Percentiles rank a stretch among this genome's conserved stretches.
Conservation (phyloP, 2,113 vertebrate species). For the Nansenia antarctica region DNA sequence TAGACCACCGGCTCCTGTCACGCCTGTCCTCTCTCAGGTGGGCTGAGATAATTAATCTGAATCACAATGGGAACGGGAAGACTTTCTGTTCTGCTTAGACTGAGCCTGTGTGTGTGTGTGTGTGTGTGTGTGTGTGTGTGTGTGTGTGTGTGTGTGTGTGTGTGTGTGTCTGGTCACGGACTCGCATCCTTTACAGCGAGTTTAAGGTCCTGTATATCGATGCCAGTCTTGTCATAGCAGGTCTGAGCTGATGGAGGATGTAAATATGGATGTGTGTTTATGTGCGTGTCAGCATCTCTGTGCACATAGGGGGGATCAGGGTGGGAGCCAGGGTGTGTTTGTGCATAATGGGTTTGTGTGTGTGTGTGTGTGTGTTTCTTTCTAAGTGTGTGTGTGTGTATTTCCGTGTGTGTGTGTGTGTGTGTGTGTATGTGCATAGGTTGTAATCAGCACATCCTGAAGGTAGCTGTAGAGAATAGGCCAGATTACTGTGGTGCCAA, state of each 20-base stretch:
- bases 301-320: not conserved
- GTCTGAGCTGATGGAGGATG: slow-evolving; percentile 40
- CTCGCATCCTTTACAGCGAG: slow-evolving; percentile 34
- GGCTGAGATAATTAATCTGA: not conserved
- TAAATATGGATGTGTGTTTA: slow-evolving; percentile 53
- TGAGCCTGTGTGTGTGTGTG: not conserved
- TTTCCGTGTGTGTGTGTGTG: not conserved
- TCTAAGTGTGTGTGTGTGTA: not conserved
- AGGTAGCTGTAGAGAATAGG: not conserved
- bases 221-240: slow-evolving; percentile 35
- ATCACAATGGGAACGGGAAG: not conserved
- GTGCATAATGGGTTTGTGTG: not conserved
- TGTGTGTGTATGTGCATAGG: slow-evolving; percentile 1
- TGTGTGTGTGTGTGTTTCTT: not conserved
- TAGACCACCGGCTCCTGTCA: not conserved
- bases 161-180: slow-evolving; percentile 13
- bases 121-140: not conserved
- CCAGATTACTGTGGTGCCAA: not conserved
- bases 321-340: slow-evolving; percentile 8
- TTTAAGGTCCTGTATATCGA: slow-evolving; percentile 63
- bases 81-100: not conserved
- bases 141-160: slow-evolving; percentile 1
- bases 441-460: not conserved
- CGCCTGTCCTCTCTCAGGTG: not conserved
- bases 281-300: slow-evolving; percentile 45